Base-by-base conservation (phyloP, 2,888 invertebrate species). In the Dioctria linearis region DNA sequence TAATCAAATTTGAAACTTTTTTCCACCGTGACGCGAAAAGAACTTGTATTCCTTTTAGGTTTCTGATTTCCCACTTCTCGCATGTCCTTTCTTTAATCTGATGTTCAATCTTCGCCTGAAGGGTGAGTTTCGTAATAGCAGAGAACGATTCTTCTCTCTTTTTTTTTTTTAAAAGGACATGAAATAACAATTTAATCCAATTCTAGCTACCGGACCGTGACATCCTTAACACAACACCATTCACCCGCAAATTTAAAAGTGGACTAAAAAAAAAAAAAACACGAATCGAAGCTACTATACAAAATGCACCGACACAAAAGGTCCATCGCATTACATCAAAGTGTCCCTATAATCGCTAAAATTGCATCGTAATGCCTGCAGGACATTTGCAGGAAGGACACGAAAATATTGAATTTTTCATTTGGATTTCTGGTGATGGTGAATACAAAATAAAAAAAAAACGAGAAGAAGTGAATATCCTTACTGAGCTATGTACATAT, bases 311-410 rank as follows among this genome's bases (percentile, higher is more conserved):
- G 25, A 25, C n/a, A 63, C 61, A 76, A 61, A 76, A 76, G 63
- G 39, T 11, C 61, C 37, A 40, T 37, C n/a, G 25, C 25, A 49
- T 61, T 63, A 42, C 49, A 63, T 76, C 46, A 25, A 25, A 49
- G 39, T 61, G 39, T 49, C n/a, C 40, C 11, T 76, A 46, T 37
- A 76, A 76, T 76, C 61, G 9, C 37, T 51, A 76, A 76, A 76
- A 54, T 66, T 76, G 76, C 76, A 76, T 46, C 76, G 76, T 76
- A 76, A 76, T 76, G 76, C 76, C 49, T 76, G 3, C 76, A 76
- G 76, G 76, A 46, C 76, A 76, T 63, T 13, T 4, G 11, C 11
- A 42, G 69, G 51, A 49, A 46, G 43, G 63, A 75, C 9, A 42
- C n/a, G 42, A 57, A 76, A 66, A 43, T 3, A 66, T 1, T 5